Percentiles rank a stretch among this genome's conserved stretches.
Evolutionary conservation across 53 echinoderm and acorn worm genomes (phyloP).

Genomic region (Echinarachnius parma): DNA sequence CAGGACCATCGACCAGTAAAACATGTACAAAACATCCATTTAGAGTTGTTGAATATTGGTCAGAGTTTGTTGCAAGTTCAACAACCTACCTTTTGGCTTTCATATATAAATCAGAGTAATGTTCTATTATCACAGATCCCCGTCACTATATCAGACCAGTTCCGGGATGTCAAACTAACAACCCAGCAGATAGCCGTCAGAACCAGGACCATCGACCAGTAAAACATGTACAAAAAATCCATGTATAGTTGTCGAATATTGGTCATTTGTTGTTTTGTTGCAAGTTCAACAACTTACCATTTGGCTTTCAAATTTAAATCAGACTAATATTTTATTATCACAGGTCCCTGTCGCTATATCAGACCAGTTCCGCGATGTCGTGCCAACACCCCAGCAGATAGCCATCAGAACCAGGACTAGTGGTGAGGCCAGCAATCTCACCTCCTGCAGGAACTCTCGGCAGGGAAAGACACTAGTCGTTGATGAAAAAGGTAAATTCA

Average conservation of each 20-base stretch:
- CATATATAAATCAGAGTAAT: no score
- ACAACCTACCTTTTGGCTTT: no score
- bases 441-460: conserved; percentile 77
- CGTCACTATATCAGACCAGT: conserved; percentile 64
- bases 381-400: conserved; percentile 64
- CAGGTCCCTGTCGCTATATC: conserved; percentile 62
- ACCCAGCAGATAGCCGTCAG: not conserved
- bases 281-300: no score
- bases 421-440: conserved; percentile 50
- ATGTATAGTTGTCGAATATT: not conserved
- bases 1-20: not conserved
- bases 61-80: not conserved
- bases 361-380: conserved; percentile 63
- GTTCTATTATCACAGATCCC: no score
- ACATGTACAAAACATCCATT: not conserved
- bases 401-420: conserved; percentile 57
- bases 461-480: conserved; percentile 77
- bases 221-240: not conserved
- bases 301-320: no score
- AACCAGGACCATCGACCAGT: not conserved
- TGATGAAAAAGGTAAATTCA: conserved; percentile 88
- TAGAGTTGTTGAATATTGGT: not conserved
- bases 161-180: conserved; percentile 52
- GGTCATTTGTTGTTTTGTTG: not conserved
- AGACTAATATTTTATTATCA: no score